Percentiles rank a stretch among this genome's conserved stretches.
Evolutionary conservation across 2,797 vertebrate genomes (phyloP).

Genomic region (Fratercula arctica): DNA sequence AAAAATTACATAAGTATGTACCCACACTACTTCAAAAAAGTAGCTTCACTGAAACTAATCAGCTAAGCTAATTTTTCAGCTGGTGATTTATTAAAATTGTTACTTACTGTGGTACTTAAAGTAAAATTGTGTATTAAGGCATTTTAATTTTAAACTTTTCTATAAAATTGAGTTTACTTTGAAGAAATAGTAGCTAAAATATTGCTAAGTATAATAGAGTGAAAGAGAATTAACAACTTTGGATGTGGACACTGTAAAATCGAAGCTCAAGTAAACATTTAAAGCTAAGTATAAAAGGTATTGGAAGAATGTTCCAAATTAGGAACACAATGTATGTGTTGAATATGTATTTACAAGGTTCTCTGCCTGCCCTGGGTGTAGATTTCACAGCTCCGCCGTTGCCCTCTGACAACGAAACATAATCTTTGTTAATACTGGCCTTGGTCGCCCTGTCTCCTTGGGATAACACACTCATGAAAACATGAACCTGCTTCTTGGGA

Average conservation of each 20-base stretch:
- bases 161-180: background rate
- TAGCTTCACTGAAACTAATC: background rate
- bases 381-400: background rate
- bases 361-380: background rate
- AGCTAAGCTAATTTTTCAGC: conserved; percentile 11
- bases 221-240: background rate
- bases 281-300: background rate
- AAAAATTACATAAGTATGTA: conserved; percentile 11
- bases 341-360: background rate
- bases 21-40: background rate
- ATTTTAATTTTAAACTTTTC: too few relatives aligned
- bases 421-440: background rate
- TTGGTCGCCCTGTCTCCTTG: background rate
- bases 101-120: conserved; percentile 14
- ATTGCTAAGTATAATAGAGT: background rate
- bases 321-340: background rate
- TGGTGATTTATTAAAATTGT: conserved; percentile 28
- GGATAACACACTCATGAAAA: fast-evolving
- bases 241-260: background rate
- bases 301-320: background rate
- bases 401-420: background rate
- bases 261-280: background rate
- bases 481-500: background rate
- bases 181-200: background rate
- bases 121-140: background rate